phyloP scores from a whole-genome alignment of 1,140 invertebrate species.

The Neelides sp. region DNA sequence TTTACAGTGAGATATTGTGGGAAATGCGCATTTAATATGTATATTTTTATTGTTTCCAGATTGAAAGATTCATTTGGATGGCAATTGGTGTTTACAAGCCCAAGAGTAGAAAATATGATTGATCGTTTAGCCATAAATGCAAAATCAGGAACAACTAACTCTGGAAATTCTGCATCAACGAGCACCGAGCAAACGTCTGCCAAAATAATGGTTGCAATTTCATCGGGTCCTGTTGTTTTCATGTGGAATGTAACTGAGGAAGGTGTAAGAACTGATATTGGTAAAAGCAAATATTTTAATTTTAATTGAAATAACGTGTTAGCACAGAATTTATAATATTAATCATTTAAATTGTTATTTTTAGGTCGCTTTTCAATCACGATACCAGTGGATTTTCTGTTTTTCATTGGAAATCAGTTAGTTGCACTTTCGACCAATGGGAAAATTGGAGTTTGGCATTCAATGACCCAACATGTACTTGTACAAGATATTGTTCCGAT shows the following conservation, averaged over 20 bases:
- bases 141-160: slow-evolving; percentile 48
- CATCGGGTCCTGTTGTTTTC: slow-evolving; percentile 67
- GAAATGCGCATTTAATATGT: background rate
- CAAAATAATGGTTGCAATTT: slow-evolving; percentile 83
- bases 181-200: slow-evolving; percentile 41
- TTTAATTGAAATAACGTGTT: background rate
- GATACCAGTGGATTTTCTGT: slow-evolving; percentile 84
- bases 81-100: slow-evolving; percentile 87
- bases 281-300: slow-evolving; percentile 36
- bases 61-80: slow-evolving; percentile 91
- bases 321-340: background rate
- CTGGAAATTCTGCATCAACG: too few relatives aligned
- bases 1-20: background rate
- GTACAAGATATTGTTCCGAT: slow-evolving; percentile 90
- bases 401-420: slow-evolving; percentile 93
- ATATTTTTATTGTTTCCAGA: slow-evolving; percentile 39
- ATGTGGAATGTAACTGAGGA: slow-evolving; percentile 81
- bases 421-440: slow-evolving; percentile 84
- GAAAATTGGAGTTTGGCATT: slow-evolving; percentile 98
- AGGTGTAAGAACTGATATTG: slow-evolving; percentile 64
- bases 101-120: slow-evolving; percentile 75
- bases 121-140: slow-evolving; percentile 89
- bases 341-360: slow-evolving; percentile 29
- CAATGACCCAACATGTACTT: slow-evolving; percentile 96
- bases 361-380: slow-evolving; percentile 74